Conservation (phyloP, 1,140 invertebrate species). For the Brachionus paranguensis region DNA sequence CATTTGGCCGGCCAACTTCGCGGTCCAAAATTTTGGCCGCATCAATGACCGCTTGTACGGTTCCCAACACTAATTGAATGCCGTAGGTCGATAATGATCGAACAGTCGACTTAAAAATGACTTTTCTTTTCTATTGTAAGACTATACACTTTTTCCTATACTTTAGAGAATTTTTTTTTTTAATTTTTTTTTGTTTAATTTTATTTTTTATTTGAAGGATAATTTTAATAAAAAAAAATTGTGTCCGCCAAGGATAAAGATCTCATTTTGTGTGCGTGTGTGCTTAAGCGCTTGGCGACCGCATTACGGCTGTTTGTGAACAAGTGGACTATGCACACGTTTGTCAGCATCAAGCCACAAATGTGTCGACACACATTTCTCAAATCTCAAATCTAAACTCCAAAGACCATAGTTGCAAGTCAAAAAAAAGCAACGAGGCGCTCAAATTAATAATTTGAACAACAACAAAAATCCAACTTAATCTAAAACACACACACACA, state of each 20-base stretch:
- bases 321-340: background rate
- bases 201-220: too few relatives aligned
- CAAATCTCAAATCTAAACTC: background rate
- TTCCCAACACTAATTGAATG: too few relatives aligned
- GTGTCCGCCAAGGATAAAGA: background rate
- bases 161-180: too few relatives aligned
- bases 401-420: background rate
- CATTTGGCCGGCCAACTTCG: too few relatives aligned
- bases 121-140: too few relatives aligned
- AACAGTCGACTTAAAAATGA: too few relatives aligned
- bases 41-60: too few relatives aligned
- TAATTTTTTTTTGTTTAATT: too few relatives aligned
- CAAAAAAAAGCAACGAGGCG: background rate
- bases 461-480: background rate
- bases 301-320: background rate
- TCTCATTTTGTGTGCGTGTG: background rate
- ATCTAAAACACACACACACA: background rate
- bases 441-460: background rate
- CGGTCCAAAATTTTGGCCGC: too few relatives aligned
- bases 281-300: background rate
- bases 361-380: background rate
- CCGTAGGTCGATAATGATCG: too few relatives aligned
- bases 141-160: too few relatives aligned
- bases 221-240: too few relatives aligned
- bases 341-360: background rate